phyloP scores from a whole-genome alignment of 2,888 invertebrate species.

The Elaeidobius kamerunicus region DNA sequence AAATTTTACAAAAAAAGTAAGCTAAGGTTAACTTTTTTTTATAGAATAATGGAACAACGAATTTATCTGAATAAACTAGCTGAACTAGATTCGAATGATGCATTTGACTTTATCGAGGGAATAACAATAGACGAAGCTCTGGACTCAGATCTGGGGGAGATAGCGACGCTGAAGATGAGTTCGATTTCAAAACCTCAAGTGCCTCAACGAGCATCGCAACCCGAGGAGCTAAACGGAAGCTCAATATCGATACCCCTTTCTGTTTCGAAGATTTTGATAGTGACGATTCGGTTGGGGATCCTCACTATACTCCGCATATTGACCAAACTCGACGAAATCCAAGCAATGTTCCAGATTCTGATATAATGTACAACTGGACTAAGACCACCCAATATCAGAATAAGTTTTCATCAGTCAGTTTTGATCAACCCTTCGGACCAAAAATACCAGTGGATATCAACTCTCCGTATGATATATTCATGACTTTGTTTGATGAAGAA shows the following conservation, averaged over 20 bases:
- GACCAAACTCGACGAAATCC: constrained; percentile 1
- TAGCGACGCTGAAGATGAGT: constrained; percentile 1
- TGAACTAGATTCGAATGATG: background rate
- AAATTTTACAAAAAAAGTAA: background rate
- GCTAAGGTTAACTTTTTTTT: background rate
- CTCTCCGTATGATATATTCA: background rate
- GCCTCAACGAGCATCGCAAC: background rate
- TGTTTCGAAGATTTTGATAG: constrained; percentile 1
- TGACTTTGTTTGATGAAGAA: background rate
- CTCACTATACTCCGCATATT: background rate
- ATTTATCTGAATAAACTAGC: background rate
- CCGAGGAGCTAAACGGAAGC: background rate
- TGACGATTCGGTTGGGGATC: constrained; percentile 1
- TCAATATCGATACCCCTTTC: background rate
- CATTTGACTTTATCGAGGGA: background rate
- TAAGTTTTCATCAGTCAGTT: constrained; percentile 1
- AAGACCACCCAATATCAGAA: background rate
- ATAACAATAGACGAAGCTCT: background rate
- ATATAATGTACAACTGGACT: background rate
- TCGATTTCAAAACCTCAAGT: background rate
- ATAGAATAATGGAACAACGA: background rate
- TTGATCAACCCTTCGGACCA: constrained; percentile 1
- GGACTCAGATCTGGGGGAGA: background rate
- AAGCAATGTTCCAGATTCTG: background rate
- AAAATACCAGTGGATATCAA: constrained; percentile 2